These are phyloP conservation scores for Paedocypris micromegethes DNA, from an alignment of 2,797 vertebrate species.

Conservation along the genomic window DNA sequence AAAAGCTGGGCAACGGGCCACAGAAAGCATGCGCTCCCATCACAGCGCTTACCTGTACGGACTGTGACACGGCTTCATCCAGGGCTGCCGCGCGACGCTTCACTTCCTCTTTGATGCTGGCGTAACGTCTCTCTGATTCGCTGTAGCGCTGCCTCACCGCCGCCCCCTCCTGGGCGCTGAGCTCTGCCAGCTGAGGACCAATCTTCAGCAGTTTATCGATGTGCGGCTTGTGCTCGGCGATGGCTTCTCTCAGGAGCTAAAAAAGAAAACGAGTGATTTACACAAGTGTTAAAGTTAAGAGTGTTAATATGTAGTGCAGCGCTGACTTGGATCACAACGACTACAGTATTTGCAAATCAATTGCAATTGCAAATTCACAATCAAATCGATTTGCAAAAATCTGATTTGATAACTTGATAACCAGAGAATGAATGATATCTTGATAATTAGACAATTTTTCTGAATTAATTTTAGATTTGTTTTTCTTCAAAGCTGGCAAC, in stretches of 20 bases:
- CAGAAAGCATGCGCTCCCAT: slow-evolving; percentile 1
- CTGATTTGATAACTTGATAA: no score
- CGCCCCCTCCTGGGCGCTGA: slow-evolving; percentile 84
- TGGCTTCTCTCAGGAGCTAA: slow-evolving; percentile 93
- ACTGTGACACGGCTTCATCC: slow-evolving; percentile 92
- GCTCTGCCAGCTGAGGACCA: slow-evolving; percentile 86
- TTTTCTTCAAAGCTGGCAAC: no score
- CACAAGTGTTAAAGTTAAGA: no score
- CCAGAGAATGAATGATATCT: no score
- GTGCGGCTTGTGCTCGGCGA: slow-evolving; percentile 95
- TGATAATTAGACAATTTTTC: no score
- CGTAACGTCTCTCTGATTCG: slow-evolving; percentile 76
- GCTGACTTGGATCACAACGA: no score
- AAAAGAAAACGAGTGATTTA: slow-evolving; percentile 5
- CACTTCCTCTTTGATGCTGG: slow-evolving; percentile 89
- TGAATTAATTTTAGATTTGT: no score
- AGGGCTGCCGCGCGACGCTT: slow-evolving; percentile 80
- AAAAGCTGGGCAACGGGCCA: slow-evolving; percentile 10
- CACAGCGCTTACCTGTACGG: slow-evolving; percentile 77
- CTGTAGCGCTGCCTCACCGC: slow-evolving; percentile 78
- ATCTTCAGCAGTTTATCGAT: slow-evolving; percentile 98
- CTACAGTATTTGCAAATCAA: no score
- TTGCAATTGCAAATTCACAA: no score
- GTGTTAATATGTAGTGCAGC: no score
- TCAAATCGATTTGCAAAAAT: no score